These are phyloP conservation scores for Parapristionchus giblindavisi DNA, from an alignment of 2,888 invertebrate species.

Conservation along the genomic window DNA sequence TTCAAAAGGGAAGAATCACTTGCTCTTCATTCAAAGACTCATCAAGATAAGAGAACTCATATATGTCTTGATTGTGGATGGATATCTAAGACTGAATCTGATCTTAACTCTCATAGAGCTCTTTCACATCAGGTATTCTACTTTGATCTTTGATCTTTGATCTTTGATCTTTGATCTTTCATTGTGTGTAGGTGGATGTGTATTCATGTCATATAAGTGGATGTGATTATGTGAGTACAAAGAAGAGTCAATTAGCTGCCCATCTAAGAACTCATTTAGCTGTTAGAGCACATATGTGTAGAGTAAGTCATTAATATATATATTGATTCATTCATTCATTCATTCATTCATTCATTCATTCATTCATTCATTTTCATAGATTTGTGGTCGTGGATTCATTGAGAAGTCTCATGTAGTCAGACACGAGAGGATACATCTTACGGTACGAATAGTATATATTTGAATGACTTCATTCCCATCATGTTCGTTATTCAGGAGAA, in stretches of 20 bases:
- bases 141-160: background rate
- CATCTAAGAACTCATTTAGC: slow-evolving; percentile 77
- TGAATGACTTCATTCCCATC: slow-evolving; percentile 59
- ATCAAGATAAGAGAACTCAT: slow-evolving; percentile 73
- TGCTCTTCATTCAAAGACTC: slow-evolving; percentile 73
- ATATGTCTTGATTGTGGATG: slow-evolving; percentile 79
- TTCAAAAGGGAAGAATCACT: slow-evolving; percentile 76
- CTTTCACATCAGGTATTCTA: slow-evolving; percentile 15
- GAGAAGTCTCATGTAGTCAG: slow-evolving; percentile 78
- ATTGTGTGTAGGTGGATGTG: slow-evolving; percentile 20
- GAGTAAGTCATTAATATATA: slow-evolving; percentile 46
- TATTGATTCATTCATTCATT: background rate
- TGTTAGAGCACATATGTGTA: slow-evolving; percentile 75
- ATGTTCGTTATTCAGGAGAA: slow-evolving; percentile 71
- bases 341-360: background rate
- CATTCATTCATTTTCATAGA: slow-evolving; percentile 27
- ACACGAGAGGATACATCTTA: slow-evolving; percentile 77
- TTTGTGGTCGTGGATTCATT: slow-evolving; percentile 76
- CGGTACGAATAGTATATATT: slow-evolving; percentile 10
- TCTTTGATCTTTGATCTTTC: background rate
- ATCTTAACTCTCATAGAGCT: slow-evolving; percentile 76
- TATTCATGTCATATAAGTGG: slow-evolving; percentile 69
- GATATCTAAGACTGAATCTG: slow-evolving; percentile 77
- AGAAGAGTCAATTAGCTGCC: slow-evolving; percentile 77
- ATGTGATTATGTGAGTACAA: slow-evolving; percentile 77